These are phyloP conservation scores for Listronotus bonariensis DNA, from an alignment of 1,140 invertebrate species.

Conservation along the genomic window DNA sequence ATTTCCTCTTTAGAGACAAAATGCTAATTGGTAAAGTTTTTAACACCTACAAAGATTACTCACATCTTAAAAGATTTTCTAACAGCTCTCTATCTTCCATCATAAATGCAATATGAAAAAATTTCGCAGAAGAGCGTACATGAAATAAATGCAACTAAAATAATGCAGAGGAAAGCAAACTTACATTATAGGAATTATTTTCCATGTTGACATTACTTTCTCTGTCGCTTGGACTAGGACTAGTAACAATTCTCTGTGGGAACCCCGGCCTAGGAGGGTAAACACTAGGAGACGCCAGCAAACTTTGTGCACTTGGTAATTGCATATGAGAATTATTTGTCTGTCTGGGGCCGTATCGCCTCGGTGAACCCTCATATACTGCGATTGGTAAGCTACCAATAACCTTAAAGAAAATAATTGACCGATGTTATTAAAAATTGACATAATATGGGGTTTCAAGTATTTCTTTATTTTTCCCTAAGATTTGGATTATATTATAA, in stretches of 20 bases:
- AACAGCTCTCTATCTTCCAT: no score
- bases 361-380: constrained; percentile 89
- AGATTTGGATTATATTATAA: neutral
- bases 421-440: neutral
- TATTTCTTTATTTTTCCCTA: neutral
- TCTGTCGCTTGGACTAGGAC: constrained; percentile 57
- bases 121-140: no score
- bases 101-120: no score
- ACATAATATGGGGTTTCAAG: neutral
- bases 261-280: constrained; percentile 74
- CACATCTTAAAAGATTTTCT: no score
- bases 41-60: no score
- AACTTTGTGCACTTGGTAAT: constrained; percentile 62
- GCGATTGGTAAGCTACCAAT: constrained; percentile 88
- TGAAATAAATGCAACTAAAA: no score
- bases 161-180: constrained; percentile 7
- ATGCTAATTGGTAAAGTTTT: no score
- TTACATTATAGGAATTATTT: constrained; percentile 52
- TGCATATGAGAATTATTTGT: constrained; percentile 54
- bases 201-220: constrained; percentile 47
- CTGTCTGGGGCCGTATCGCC: constrained; percentile 73
- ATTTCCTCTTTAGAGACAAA: no score
- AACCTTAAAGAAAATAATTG: constrained; percentile 6
- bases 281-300: constrained; percentile 67
- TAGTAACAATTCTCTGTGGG: constrained; percentile 64